phyloP scores from a whole-genome alignment of 64 coral and sea anemone genomes.

The Porites australiensis region DNA sequence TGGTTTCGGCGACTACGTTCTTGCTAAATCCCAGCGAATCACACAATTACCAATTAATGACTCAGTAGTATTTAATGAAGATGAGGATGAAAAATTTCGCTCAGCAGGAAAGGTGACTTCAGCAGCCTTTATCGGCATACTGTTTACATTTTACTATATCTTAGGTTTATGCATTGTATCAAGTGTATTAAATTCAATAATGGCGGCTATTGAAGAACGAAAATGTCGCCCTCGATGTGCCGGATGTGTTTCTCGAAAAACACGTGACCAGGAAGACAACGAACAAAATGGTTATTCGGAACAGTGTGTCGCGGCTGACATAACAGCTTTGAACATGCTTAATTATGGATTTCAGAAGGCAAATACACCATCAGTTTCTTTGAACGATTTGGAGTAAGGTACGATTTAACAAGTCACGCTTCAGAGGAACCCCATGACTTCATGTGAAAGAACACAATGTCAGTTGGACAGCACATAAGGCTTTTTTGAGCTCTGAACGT shows the following conservation, averaged over 20 bases:
- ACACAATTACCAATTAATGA: not conserved
- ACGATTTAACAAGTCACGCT: too few species aligned
- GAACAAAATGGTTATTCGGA: not conserved
- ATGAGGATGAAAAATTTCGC: not conserved
- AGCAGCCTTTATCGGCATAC: not conserved
- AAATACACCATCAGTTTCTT: not conserved
- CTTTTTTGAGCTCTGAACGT: too few species aligned
- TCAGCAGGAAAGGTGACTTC: not conserved
- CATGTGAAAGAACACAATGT: too few species aligned
- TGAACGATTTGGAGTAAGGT: not conserved
- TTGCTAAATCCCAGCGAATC: not conserved
- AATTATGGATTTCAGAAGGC: not conserved
- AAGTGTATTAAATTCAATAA: conserved; percentile 70
- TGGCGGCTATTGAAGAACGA: conserved; percentile 26
- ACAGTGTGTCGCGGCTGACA: not conserved
- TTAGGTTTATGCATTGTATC: conserved; percentile 63
- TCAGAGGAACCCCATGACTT: too few species aligned
- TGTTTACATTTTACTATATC: not conserved
- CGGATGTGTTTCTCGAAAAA: conserved; percentile 16
- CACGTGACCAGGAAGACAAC: not conserved
- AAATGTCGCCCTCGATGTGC: conserved; percentile 16
- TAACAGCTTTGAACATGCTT: not conserved
- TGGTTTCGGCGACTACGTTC: conserved; percentile 82
- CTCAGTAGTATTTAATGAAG: not conserved
- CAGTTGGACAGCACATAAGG: too few species aligned